Evolutionary conservation across 2,113 vertebrate species (phyloP).

Genomic region (Mustela nigripes): DNA sequence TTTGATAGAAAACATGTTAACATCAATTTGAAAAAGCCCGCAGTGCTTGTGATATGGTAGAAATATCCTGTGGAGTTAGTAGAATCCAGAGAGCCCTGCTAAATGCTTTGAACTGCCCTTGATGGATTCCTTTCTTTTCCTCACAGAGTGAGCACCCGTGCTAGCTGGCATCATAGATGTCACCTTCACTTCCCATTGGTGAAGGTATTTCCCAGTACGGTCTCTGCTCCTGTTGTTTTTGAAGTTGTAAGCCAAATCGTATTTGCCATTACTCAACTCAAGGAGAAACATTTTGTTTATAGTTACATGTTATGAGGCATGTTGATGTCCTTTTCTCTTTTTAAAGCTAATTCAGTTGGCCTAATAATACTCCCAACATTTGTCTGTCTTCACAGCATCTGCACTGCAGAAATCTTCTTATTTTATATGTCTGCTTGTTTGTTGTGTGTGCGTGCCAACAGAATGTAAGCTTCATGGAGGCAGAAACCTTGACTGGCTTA

Average conservation of each 20-base stretch:
- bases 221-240: constrained; percentile 10
- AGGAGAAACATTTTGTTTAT: constrained; percentile 40
- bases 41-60: not conserved
- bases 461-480: not conserved
- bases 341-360: not conserved
- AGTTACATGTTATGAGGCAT: not conserved
- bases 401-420: not conserved
- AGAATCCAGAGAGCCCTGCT: not conserved
- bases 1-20: constrained; percentile 30
- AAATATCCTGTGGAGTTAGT: not conserved
- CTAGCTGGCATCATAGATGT: not conserved
- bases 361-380: not conserved
- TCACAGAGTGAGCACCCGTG: not conserved
- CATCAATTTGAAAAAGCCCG: constrained; percentile 4
- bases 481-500: not conserved
- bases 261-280: constrained; percentile 13
- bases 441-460: not conserved
- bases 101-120: not conserved
- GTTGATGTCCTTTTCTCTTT: not conserved
- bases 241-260: not conserved
- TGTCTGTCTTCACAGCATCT: not conserved
- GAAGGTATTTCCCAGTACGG: not conserved
- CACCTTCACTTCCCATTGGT: not conserved
- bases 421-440: not conserved
- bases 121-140: not conserved